These are phyloP conservation scores for Podarcis siculus DNA, from an alignment of 2,797 vertebrate genomes.

Conservation along the genomic window DNA sequence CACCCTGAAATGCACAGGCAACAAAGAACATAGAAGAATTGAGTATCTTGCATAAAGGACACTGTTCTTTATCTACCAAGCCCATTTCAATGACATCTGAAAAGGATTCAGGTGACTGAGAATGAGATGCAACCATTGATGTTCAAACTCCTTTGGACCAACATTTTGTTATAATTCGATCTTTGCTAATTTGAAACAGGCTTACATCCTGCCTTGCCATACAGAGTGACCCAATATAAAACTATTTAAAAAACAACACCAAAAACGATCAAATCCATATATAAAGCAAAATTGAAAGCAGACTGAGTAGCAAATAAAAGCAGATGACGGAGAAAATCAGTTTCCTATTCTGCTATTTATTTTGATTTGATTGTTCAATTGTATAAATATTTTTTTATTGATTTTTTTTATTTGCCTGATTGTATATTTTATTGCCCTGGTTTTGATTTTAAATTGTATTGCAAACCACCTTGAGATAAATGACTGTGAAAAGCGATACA, in stretches of 20 bases:
- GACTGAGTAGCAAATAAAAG: background rate
- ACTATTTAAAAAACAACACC: background rate
- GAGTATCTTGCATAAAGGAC: conserved; percentile 4
- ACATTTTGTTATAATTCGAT: background rate
- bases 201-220: background rate
- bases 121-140: background rate
- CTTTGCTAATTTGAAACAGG: background rate
- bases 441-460: too few relatives aligned
- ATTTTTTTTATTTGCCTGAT: too few relatives aligned
- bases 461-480: too few relatives aligned
- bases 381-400: too few relatives aligned
- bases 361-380: too few relatives aligned
- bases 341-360: too few relatives aligned
- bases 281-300: background rate
- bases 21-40: conserved; percentile 4
- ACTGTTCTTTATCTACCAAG: conserved; percentile 18
- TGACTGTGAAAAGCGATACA: too few relatives aligned
- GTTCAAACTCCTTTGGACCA: background rate
- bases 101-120: background rate
- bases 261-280: background rate
- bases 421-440: too few relatives aligned
- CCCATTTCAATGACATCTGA: conserved; percentile 29
- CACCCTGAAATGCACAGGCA: conserved; percentile 6
- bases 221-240: background rate
- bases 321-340: too few relatives aligned